Conservation (phyloP, 2,113 vertebrate genomes). For the Chelonoidis abingdonii region DNA sequence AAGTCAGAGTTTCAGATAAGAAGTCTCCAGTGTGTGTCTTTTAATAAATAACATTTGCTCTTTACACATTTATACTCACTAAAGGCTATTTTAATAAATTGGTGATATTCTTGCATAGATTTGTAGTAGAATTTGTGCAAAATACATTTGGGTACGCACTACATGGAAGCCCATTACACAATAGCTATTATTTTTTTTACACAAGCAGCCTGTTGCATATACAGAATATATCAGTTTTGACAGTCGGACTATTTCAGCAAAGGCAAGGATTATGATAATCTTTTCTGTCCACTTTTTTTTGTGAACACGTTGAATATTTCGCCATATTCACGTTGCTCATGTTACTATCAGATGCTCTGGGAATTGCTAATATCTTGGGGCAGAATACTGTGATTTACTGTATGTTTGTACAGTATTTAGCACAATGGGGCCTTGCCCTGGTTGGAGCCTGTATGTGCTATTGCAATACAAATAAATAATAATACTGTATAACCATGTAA, state of each 20-base stretch:
- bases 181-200: background rate
- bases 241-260: background rate
- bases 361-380: background rate
- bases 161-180: background rate
- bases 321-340: background rate
- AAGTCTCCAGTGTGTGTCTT: background rate
- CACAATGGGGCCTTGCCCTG: background rate
- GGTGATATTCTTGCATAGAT: background rate
- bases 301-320: background rate
- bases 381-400: background rate
- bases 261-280: background rate
- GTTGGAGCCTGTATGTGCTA: background rate
- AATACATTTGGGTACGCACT: background rate
- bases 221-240: background rate
- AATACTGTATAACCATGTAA: background rate
- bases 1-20: conserved; percentile 25
- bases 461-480: background rate
- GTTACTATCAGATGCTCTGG: background rate
- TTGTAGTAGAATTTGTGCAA: background rate
- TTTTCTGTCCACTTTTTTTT: background rate
- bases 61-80: background rate
- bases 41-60: conserved; percentile 5
- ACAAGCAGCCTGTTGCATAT: background rate
- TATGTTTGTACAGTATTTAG: background rate
- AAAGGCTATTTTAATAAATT: conserved; percentile 7